Conservation (phyloP, 2,797 vertebrate genomes). For the Lemur catta region DNA sequence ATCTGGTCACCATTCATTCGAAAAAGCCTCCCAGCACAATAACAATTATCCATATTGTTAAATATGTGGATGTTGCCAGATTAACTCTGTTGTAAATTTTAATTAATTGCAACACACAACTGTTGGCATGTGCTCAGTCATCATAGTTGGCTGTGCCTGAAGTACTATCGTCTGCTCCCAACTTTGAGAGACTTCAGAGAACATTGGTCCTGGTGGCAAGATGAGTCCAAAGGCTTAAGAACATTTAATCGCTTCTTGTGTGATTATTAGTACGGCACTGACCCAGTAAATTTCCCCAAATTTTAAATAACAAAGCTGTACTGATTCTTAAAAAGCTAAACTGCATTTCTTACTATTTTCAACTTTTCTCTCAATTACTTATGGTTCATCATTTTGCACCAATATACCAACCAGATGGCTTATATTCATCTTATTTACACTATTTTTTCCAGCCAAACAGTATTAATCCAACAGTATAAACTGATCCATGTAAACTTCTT, state of each 20-base stretch:
- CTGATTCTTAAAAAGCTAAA: slow-evolving; percentile 42
- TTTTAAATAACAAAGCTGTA: neutral
- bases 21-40: slow-evolving; percentile 53
- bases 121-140: slow-evolving; percentile 61
- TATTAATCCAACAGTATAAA: slow-evolving; percentile 77
- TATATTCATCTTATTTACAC: slow-evolving; percentile 78
- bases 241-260: neutral
- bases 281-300: neutral
- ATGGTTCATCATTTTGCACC: slow-evolving; percentile 54
- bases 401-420: slow-evolving; percentile 78
- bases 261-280: neutral
- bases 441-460: slow-evolving; percentile 74
- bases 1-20: slow-evolving; percentile 67
- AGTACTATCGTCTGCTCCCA: slow-evolving; percentile 37
- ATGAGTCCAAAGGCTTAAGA: neutral
- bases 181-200: slow-evolving; percentile 34
- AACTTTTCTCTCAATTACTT: slow-evolving; percentile 52
- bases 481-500: slow-evolving; percentile 73
- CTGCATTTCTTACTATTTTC: slow-evolving; percentile 34
- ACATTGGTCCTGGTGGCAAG: neutral
- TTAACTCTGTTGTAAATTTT: slow-evolving; percentile 72
- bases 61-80: slow-evolving; percentile 67
- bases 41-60: slow-evolving; percentile 75
- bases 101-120: slow-evolving; percentile 65
- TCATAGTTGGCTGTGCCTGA: slow-evolving; percentile 1